phyloP scores from a whole-genome alignment of 2,113 vertebrate genomes.

The Melanostigma gelatinosum region DNA sequence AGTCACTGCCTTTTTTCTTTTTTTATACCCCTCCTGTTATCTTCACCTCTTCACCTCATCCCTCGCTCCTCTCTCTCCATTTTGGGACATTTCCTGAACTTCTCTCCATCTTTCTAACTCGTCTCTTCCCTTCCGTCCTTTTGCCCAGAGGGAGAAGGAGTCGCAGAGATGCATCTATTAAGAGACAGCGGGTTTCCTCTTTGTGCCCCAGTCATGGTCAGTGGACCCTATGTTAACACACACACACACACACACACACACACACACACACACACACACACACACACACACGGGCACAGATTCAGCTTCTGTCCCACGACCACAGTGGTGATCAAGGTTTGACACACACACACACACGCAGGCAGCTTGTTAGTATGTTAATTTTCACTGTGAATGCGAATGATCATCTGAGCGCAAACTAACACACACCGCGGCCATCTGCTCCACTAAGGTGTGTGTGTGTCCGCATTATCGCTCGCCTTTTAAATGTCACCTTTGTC shows the following conservation, averaged over 20 bases:
- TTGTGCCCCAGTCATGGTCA: constrained; percentile 57
- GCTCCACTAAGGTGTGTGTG: constrained; percentile 54
- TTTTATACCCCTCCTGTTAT: constrained; percentile 6
- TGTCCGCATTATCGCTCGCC: constrained; percentile 3
- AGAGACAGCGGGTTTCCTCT: constrained; percentile 59
- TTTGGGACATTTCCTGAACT: constrained; percentile 32
- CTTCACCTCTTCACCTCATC: not conserved
- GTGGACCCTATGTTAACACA: constrained; percentile 51
- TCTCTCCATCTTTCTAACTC: constrained; percentile 7
- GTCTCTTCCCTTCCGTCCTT: not conserved
- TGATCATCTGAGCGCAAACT: constrained; percentile 77
- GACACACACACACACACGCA: constrained; percentile 65
- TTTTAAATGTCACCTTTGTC: constrained; percentile 43
- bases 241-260: constrained; percentile 8
- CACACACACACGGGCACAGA: constrained; percentile 25
- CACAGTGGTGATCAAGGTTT: constrained; percentile 55
- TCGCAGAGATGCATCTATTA: constrained; percentile 55
- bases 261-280: constrained; percentile 20
- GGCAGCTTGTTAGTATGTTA: constrained; percentile 79
- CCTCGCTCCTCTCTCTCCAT: constrained; percentile 4
- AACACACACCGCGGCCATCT: constrained; percentile 76
- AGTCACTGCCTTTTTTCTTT: constrained; percentile 14
- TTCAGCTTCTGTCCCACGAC: constrained; percentile 48
- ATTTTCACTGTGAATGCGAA: constrained; percentile 76
- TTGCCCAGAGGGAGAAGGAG: constrained; percentile 19